Evolutionary conservation across 64 coral and sea anemone species (phyloP), one percentile per base, ranked within the genome.

Genomic region (Hydrozoanthus tunicans): DNA sequence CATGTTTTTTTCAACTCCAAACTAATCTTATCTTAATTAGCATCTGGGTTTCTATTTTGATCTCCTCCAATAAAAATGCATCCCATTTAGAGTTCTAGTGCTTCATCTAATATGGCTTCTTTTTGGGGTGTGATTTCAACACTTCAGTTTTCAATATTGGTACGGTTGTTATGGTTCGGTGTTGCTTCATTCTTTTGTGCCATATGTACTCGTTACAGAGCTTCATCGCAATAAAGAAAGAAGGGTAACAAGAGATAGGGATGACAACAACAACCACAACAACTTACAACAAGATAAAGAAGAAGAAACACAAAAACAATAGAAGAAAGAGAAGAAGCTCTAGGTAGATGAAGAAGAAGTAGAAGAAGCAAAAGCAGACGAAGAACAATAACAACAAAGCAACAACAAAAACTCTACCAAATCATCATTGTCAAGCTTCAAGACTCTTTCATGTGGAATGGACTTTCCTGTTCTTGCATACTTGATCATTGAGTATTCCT

Each of bases 401-500:
- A 3, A 62, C n/a, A 43, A 71, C 23, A 24, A 86, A 55, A 1
- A 86, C 56, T 60, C 55, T 92, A 96, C 95, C 92, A 96, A 89
- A 89, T 96, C 93, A 60, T 96, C 95, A 25, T 78, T 89, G 69
- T 96, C 95, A 0, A 96, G 83, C 64, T 89, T 94, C 6, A 96
- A 93, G 13, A 94, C 89, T 81, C 91, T 94, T 74, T 96, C 95
- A 59, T 96, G 95, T 58, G 95, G 95, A 64, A 96, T 96, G 1
- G 95, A 60, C 53, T 93, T 94, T 24, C 95, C 95, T 79, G 81
- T 73, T 63, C 95, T 79, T 70, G 95, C 95, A 91, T 96, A 97
- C 64, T 97, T 97, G 62, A 97, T 97, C 92, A 97, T 94, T 68
- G 92, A 89, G 89, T 94, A 97, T 79, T 97, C 95, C 62, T 94